Evolutionary conservation across 2,888 invertebrate genomes (phyloP), one percentile per base, ranked within the genome.

Genomic region (Seladonia tumulorum): DNA sequence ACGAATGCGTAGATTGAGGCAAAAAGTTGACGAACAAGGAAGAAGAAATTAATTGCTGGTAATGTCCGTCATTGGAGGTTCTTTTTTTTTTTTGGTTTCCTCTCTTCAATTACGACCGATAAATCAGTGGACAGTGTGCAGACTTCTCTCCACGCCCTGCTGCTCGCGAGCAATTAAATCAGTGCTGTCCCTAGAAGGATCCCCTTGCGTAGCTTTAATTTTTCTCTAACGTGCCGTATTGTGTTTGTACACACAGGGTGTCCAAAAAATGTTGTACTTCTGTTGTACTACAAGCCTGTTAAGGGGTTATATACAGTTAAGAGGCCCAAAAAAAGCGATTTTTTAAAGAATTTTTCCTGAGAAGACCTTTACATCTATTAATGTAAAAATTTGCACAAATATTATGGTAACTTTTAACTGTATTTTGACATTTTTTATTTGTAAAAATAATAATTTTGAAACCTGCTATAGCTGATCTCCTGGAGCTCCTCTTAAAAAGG

Each of bases 51-150:
- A 45, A 73, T 81, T 57, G 79, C n/a, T 16, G 8, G 29, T 29
- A 60, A 18, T 22, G 42, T 14, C 14, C 2, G 18, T 10, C n/a
- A 25, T 16, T 57, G 22, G 29, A 25, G n/a, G 39, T 42, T 35
- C 29, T 39, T 5, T 60, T 60, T 60, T 63, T 53, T 22, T 10
- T 74, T 74, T 45, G 77, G 78, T 80, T 78, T 79, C 71, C 70
- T 70, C 79, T 89, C 91, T 79, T 88, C 88, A 92, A 92, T 92
- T 91, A 92, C 68, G 82, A 66, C 78, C 82, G 86, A 92, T 92
- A 91, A 92, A 92, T 92, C 90, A 89, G 76, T 72, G 79, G 29
- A 57, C 18, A 76, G 35, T 60, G 71, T 22, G n/a, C 29, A 22
- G 60, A 29, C 60, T 71, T 45, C 47, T 39, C 80, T 66, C 85